Evolutionary conservation across 1,140 invertebrate species (phyloP).

Genomic region (Globodera rostochiensis): DNA sequence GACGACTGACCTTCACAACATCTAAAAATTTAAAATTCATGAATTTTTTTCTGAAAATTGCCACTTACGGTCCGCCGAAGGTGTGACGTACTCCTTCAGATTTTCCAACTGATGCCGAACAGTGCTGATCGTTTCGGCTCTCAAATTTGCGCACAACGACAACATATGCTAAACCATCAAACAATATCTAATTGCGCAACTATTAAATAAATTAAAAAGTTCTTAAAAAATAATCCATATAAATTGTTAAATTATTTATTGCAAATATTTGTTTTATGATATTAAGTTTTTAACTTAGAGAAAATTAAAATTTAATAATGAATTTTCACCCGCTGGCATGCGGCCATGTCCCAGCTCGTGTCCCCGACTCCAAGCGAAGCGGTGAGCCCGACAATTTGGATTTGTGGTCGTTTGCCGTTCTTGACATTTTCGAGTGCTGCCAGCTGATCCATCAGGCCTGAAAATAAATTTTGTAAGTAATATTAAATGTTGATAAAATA

Average conservation of each 20-base stretch:
- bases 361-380: constrained; percentile 53
- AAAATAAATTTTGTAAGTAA: too few species aligned
- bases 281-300: background rate
- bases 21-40: too few species aligned
- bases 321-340: constrained; percentile 11
- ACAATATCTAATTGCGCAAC: too few species aligned
- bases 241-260: too few species aligned
- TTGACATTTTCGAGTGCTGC: constrained; percentile 38
- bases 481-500: too few species aligned
- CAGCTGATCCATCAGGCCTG: constrained; percentile 46
- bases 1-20: constrained; percentile 8
- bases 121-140: constrained; percentile 42
- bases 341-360: constrained; percentile 37
- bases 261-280: too few species aligned
- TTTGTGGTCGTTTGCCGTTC: background rate
- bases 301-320: background rate
- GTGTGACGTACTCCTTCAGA: constrained; percentile 34
- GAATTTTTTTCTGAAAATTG: constrained; percentile 18
- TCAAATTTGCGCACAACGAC: constrained; percentile 33
- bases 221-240: too few species aligned
- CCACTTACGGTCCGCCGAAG: constrained; percentile 37
- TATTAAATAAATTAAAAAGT: too few species aligned
- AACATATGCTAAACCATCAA: constrained; percentile 49
- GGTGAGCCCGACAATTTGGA: constrained; percentile 58
- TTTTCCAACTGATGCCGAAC: constrained; percentile 42